These are phyloP conservation scores for Bubalus kerabau DNA, from an alignment of 2,113 vertebrate species.

Conservation along the genomic window DNA sequence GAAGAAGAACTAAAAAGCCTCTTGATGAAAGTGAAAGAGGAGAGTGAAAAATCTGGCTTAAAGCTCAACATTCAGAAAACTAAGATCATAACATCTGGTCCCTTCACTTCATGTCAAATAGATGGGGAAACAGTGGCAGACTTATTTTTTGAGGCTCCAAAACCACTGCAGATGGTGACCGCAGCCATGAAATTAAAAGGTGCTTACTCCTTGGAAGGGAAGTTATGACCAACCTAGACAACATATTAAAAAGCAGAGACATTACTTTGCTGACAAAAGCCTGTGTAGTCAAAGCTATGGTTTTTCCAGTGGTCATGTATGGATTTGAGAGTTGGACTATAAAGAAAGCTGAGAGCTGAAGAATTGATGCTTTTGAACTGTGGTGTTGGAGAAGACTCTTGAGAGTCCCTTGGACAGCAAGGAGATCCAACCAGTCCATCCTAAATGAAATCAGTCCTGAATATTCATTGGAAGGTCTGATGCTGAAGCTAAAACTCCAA, in stretches of 20 bases:
- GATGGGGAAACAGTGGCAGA: neutral
- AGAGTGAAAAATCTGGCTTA: too few species aligned
- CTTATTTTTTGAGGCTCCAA: neutral
- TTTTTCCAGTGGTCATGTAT: neutral
- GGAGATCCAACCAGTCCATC: neutral
- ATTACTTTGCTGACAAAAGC: neutral
- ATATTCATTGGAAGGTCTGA: neutral
- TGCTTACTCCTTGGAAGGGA: neutral
- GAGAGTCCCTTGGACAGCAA: neutral
- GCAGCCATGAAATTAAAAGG: neutral
- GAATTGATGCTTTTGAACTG: neutral
- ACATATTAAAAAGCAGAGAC: neutral
- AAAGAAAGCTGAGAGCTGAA: neutral
- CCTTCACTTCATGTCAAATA: too few species aligned
- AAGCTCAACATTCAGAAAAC: too few species aligned
- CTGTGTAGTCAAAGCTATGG: neutral
- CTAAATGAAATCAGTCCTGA: neutral
- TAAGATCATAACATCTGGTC: too few species aligned
- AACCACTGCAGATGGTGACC: neutral
- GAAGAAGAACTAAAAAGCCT: neutral
- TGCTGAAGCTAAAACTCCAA: neutral
- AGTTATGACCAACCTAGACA: neutral
- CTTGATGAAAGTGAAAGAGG: neutral
- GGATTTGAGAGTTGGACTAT: neutral
- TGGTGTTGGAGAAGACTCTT: neutral